Percentiles rank a stretch among this genome's conserved stretches.
phyloP scores from a whole-genome alignment of 2,113 vertebrate species.

The Pygoscelis adeliae region DNA sequence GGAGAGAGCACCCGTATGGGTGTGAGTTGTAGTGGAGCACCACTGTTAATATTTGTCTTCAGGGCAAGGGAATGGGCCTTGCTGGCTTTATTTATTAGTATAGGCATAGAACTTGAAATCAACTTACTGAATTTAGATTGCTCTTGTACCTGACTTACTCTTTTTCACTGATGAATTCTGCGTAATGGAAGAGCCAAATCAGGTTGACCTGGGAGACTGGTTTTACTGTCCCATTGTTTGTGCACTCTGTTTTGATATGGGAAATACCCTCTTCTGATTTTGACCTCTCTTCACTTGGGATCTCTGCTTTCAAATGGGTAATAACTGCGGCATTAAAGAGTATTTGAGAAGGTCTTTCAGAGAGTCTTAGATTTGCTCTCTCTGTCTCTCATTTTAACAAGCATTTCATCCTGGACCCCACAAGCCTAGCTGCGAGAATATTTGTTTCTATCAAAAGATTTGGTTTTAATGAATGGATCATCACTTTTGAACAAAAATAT shows the following conservation, averaged over 20 bases:
- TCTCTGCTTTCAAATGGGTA: background rate
- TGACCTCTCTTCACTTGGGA: background rate
- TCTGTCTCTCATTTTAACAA: background rate
- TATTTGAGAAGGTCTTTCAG: background rate
- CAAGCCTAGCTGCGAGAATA: background rate
- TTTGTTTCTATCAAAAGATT: background rate
- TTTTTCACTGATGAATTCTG: background rate
- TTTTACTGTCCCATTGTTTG: background rate
- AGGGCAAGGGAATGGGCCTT: background rate
- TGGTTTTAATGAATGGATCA: background rate
- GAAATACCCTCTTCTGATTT: background rate
- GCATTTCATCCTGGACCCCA: background rate
- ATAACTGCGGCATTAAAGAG: background rate
- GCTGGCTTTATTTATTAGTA: background rate
- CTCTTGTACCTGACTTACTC: background rate
- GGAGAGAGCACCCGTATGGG: background rate
- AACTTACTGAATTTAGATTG: background rate
- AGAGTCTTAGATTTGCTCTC: background rate
- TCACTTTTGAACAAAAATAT: background rate
- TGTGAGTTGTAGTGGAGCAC: background rate
- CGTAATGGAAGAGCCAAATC: background rate
- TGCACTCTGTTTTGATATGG: fast-evolving
- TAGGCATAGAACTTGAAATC: background rate
- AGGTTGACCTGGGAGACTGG: background rate
- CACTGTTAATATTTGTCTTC: background rate